Evolutionary conservation across 2,888 invertebrate genomes (phyloP).

Genomic region (Deilephila elpenor): DNA sequence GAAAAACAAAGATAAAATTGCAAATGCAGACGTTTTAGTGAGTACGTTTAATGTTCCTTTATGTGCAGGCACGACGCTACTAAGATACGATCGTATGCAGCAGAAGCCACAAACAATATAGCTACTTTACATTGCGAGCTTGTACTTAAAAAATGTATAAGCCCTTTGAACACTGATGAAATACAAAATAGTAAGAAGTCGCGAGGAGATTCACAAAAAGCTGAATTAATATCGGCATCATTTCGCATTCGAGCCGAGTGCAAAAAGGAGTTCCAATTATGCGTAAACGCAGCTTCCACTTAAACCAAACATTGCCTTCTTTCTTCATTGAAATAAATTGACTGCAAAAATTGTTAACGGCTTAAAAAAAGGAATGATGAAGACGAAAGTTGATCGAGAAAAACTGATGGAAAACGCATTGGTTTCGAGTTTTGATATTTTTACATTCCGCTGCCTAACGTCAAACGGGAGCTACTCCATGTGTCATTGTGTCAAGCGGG

Average conservation of each 20-base stretch:
- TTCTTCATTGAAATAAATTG: conserved; percentile 65
- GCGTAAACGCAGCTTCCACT: conserved; percentile 76
- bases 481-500: conserved; percentile 79
- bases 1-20: conserved; percentile 7
- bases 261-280: conserved; percentile 80
- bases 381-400: conserved; percentile 48
- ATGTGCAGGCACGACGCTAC: conserved; percentile 11
- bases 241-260: conserved; percentile 74
- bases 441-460: conserved; percentile 71
- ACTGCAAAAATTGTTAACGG: conserved; percentile 63
- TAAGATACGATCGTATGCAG: conserved; percentile 18
- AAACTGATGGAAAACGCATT: conserved; percentile 69
- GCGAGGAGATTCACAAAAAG: conserved; percentile 63
- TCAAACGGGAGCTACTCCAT: conserved; percentile 76
- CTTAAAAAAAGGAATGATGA: conserved; percentile 48
- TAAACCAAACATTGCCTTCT: conserved; percentile 68
- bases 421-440: conserved; percentile 65
- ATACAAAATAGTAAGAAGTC: conserved; percentile 57
- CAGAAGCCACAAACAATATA: conserved; percentile 15
- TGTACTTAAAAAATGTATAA: conserved; percentile 33
- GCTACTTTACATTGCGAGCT: conserved; percentile 24
- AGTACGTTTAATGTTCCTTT: conserved; percentile 15
- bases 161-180: conserved; percentile 41
- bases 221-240: conserved; percentile 69
- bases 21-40: conserved; percentile 10